These are phyloP conservation scores for Thunnus maccoyii DNA, from an alignment of 2,113 vertebrate genomes.

Conservation along the genomic window DNA sequence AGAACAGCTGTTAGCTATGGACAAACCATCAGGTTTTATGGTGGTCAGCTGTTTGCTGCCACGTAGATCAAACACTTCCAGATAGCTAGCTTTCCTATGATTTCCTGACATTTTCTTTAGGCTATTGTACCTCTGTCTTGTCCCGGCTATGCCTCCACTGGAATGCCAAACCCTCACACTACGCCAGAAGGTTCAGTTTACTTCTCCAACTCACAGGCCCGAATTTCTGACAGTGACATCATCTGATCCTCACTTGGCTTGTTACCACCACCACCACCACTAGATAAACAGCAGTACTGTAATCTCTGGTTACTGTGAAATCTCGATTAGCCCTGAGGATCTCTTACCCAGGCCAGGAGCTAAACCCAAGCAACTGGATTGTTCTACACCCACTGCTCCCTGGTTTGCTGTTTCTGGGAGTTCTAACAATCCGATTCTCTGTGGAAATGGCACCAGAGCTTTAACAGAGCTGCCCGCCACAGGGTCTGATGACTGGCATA, in stretches of 20 bases:
- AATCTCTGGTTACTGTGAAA: constrained; percentile 14
- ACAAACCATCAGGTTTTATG: neutral
- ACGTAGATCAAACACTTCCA: neutral
- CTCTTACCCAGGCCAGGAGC: neutral
- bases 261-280: neutral
- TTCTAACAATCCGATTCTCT: neutral
- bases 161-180: neutral
- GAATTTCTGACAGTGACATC: constrained; percentile 16
- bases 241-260: constrained; percentile 4
- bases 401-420: constrained; percentile 5
- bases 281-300: neutral
- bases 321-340: constrained; percentile 19
- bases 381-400: neutral
- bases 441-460: neutral
- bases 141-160: neutral
- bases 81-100: neutral
- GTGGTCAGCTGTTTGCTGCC: neutral
- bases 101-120: neutral
- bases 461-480: constrained; percentile 5
- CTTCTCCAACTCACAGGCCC: neutral
- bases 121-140: neutral
- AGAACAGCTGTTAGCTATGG: neutral
- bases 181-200: constrained; percentile 1
- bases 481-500: neutral
- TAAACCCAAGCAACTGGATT: constrained; percentile 16